phyloP scores from a whole-genome alignment of 2,797 vertebrate species.

The Sebastes elongatus region DNA sequence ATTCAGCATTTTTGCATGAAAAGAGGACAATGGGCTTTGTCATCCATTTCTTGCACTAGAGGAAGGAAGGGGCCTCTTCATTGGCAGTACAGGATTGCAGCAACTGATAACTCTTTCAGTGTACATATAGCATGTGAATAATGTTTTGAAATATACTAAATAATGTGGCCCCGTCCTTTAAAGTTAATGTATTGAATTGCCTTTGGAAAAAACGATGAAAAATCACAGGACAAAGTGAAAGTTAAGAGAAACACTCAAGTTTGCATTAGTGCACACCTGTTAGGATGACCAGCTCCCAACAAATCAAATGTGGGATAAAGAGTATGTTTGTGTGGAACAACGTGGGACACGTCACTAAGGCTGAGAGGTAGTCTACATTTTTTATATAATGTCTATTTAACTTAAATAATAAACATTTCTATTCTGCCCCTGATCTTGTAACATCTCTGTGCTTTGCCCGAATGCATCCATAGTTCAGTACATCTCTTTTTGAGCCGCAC shows the following conservation, averaged over 20 bases:
- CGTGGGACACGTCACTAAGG: no score
- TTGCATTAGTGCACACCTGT: not conserved
- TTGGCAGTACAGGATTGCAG: not conserved
- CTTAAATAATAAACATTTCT: no score
- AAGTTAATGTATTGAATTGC: not conserved
- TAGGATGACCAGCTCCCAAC: not conserved
- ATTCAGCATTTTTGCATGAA: no score
- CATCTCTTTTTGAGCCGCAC: no score
- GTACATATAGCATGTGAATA: not conserved
- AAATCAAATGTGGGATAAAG: no score
- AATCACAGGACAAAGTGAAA: not conserved
- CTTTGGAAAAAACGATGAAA: not conserved
- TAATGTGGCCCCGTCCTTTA: not conserved
- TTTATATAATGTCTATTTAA: no score
- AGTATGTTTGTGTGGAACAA: no score
- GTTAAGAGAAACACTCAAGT: not conserved
- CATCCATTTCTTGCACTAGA: not conserved
- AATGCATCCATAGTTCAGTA: no score
- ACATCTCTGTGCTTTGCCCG: fast-evolving
- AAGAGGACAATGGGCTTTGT: not conserved
- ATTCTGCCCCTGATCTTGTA: no score
- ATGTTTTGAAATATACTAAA: not conserved
- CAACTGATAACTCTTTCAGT: not conserved
- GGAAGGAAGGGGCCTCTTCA: not conserved
- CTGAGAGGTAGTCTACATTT: no score